phyloP scores from a whole-genome alignment of 2,797 vertebrate species.

The Arnoldichthys spilopterus region DNA sequence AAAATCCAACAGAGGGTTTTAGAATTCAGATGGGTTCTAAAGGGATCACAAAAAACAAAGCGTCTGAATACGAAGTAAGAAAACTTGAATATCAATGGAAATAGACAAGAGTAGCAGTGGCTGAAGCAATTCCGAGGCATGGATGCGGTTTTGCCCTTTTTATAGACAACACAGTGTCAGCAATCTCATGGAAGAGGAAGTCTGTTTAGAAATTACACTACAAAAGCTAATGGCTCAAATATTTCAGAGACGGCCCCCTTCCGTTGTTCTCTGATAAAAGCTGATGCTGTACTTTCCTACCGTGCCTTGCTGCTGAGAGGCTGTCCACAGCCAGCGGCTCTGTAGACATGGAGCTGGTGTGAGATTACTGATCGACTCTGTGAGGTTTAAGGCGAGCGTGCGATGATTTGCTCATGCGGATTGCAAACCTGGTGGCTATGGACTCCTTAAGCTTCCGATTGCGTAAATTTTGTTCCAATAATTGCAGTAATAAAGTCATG shows the following conservation, averaged over 20 bases:
- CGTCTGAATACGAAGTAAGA: no score
- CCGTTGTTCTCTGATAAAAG: conserved; percentile 49
- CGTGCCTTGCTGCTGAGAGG: conserved; percentile 29
- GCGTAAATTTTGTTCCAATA: background rate
- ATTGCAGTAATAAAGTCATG: background rate
- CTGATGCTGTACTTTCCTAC: conserved; percentile 54
- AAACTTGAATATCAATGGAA: no score
- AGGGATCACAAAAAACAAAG: no score
- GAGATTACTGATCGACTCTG: conserved; percentile 1
- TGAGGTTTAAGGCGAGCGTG: background rate
- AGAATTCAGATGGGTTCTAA: no score
- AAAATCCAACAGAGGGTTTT: no score
- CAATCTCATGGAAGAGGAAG: background rate
- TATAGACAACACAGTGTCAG: background rate
- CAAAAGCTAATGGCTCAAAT: conserved; percentile 43
- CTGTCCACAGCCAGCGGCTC: conserved; percentile 27
- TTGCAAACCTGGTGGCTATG: background rate
- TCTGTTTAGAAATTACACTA: background rate
- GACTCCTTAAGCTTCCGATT: background rate
- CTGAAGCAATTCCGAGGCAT: background rate
- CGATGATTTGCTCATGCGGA: background rate
- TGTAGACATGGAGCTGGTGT: conserved; percentile 21
- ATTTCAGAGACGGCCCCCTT: conserved; percentile 41
- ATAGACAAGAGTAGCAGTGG: background rate
- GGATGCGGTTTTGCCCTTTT: background rate